phyloP scores from a whole-genome alignment of 2,888 invertebrate genomes.

The Andrena marginata region DNA sequence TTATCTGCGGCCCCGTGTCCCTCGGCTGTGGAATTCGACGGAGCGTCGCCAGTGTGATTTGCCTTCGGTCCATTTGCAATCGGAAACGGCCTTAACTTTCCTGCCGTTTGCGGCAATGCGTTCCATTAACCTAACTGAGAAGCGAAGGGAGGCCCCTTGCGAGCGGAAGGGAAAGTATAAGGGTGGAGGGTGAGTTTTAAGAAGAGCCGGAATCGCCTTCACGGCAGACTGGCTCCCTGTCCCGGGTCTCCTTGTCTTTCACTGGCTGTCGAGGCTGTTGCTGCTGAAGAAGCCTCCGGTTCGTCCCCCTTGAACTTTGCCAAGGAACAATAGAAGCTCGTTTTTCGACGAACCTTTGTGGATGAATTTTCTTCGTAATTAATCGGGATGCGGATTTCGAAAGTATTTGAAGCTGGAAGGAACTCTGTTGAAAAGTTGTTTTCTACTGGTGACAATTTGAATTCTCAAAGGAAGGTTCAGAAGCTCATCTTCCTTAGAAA shows the following conservation, averaged over 20 bases:
- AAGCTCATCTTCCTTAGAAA: neutral
- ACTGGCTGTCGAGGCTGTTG: conserved; percentile 17
- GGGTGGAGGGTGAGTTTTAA: conserved; percentile 61
- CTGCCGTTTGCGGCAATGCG: conserved; percentile 74
- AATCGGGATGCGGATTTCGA: neutral
- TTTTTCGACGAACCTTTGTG: conserved; percentile 11
- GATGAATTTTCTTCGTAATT: neutral
- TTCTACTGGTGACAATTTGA: too few species aligned
- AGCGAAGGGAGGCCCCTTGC: conserved; percentile 13
- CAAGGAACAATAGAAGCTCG: conserved; percentile 41
- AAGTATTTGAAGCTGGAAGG: neutral
- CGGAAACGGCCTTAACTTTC: conserved; percentile 75
- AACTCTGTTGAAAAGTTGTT: too few species aligned
- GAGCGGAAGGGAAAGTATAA: conserved; percentile 48
- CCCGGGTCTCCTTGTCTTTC: conserved; percentile 31
- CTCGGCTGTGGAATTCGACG: conserved; percentile 37
- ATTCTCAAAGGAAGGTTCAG: too few species aligned
- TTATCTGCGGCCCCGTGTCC: conserved; percentile 7
- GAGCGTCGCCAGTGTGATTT: conserved; percentile 61
- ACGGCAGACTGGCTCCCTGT: conserved; percentile 67
- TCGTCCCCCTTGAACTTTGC: conserved; percentile 6
- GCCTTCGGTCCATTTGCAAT: conserved; percentile 74
- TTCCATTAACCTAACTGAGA: conserved; percentile 76
- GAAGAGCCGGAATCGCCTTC: conserved; percentile 71
- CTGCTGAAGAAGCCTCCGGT: neutral